These are phyloP conservation scores for Paedocypris sp. DNA, from an alignment of 2,113 vertebrate genomes.

Conservation along the genomic window DNA sequence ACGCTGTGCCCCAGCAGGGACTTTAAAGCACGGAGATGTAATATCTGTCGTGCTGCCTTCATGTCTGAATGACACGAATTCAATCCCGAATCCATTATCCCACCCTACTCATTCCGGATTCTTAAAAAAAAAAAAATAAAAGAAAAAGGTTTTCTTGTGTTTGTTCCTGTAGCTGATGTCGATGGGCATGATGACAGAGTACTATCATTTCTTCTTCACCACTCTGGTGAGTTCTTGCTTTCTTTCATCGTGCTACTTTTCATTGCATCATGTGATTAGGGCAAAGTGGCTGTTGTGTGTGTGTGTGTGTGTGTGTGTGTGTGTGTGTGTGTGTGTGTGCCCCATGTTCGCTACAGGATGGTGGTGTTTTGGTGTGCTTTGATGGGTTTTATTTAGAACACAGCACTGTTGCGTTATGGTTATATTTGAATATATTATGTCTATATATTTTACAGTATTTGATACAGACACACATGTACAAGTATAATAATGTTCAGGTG, in stretches of 20 bases:
- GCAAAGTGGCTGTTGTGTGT: background rate
- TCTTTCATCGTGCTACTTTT: background rate
- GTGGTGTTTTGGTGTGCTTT: too few relatives aligned
- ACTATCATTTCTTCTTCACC: constrained; percentile 97
- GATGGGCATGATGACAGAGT: constrained; percentile 99
- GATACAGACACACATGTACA: too few relatives aligned
- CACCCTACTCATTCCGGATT: background rate
- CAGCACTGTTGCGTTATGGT: too few relatives aligned
- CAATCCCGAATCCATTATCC: background rate
- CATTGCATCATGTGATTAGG: background rate
- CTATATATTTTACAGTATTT: too few relatives aligned
- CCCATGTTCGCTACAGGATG: too few relatives aligned
- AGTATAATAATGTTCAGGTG: too few relatives aligned
- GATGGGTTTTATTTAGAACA: too few relatives aligned
- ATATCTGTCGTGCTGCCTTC: background rate
- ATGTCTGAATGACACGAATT: background rate
- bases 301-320: background rate
- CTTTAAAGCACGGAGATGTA: background rate
- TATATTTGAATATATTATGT: too few relatives aligned
- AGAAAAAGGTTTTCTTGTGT: background rate
- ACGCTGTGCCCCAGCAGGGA: background rate
- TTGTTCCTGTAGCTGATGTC: constrained; percentile 74
- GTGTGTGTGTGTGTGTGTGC: background rate
- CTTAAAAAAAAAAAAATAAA: background rate
- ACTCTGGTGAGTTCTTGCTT: constrained; percentile 76